These are phyloP conservation scores for Engraulis encrasicolus DNA, from an alignment of 2,113 vertebrate species.

Conservation along the genomic window DNA sequence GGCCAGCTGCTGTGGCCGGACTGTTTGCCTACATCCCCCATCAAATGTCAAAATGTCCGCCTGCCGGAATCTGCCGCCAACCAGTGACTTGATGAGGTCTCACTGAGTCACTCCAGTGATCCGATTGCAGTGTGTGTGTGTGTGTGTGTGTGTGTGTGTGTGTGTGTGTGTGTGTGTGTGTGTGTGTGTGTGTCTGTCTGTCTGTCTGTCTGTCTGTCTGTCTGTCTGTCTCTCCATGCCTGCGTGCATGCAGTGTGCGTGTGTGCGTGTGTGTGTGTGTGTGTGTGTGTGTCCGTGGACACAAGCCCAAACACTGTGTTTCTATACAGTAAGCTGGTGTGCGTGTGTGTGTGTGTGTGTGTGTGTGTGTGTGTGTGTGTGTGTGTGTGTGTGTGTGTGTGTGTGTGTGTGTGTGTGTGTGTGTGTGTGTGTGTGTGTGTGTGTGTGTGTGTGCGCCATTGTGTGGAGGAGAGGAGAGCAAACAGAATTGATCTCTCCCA, in stretches of 20 bases:
- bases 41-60: constrained; percentile 11
- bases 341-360: no score
- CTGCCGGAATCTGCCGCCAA: not conserved
- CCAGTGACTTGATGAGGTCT: not conserved
- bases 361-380: not conserved
- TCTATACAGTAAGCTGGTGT: no score
- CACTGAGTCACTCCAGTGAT: not conserved
- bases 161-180: not conserved
- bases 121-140: not conserved
- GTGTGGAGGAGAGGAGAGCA: constrained; percentile 14
- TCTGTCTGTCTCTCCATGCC: not conserved
- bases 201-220: not conserved
- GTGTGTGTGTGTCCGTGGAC: not conserved
- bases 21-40: constrained; percentile 9
- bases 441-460: not conserved
- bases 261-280: not conserved
- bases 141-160: not conserved
- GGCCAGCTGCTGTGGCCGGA: not conserved
- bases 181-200: not conserved
- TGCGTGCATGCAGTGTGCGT: not conserved
- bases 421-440: not conserved
- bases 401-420: not conserved
- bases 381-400: not conserved
- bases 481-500: constrained; percentile 16
- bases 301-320: no score